Percentiles rank a stretch among this genome's conserved stretches.
These are phyloP conservation scores for Dicrurus megarhynchus DNA, from an alignment of 2,113 vertebrate genomes.

Conservation along the genomic window DNA sequence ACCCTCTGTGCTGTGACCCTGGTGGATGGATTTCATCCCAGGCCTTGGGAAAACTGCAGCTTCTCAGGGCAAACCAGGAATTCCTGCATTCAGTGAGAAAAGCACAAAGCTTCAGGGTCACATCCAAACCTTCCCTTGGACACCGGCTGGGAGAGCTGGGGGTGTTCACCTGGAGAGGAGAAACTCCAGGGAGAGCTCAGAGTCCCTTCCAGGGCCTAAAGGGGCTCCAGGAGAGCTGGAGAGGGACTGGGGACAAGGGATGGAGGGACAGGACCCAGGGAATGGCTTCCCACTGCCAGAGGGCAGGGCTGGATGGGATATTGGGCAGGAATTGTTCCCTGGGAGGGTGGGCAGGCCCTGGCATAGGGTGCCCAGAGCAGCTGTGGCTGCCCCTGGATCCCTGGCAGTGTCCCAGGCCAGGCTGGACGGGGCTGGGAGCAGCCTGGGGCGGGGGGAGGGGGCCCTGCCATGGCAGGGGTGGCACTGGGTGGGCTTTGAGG, in stretches of 20 bases:
- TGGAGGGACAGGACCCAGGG: background rate
- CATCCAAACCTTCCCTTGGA: background rate
- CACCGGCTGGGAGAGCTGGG: background rate
- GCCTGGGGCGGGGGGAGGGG: background rate
- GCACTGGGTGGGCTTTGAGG: rapidly evolving
- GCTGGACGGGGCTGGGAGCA: background rate
- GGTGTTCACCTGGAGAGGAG: rapidly evolving
- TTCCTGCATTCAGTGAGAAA: background rate
- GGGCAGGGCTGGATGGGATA: rapidly evolving
- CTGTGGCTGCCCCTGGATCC: background rate
- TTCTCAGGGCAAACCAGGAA: background rate
- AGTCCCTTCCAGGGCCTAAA: rapidly evolving
- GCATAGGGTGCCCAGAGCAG: background rate
- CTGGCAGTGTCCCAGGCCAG: background rate
- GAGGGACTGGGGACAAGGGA: background rate
- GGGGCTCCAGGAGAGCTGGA: background rate
- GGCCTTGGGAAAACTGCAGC: background rate
- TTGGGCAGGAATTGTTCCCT: background rate
- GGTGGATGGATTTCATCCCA: background rate
- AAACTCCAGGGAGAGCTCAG: background rate
- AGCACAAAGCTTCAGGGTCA: background rate
- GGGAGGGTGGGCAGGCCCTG: background rate
- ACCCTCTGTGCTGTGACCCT: background rate
- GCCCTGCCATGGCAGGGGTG: background rate
- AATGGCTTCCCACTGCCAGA: background rate